Evolutionary conservation across 2,797 vertebrate genomes (phyloP).

Genomic region (Silurus aristotelis): DNA sequence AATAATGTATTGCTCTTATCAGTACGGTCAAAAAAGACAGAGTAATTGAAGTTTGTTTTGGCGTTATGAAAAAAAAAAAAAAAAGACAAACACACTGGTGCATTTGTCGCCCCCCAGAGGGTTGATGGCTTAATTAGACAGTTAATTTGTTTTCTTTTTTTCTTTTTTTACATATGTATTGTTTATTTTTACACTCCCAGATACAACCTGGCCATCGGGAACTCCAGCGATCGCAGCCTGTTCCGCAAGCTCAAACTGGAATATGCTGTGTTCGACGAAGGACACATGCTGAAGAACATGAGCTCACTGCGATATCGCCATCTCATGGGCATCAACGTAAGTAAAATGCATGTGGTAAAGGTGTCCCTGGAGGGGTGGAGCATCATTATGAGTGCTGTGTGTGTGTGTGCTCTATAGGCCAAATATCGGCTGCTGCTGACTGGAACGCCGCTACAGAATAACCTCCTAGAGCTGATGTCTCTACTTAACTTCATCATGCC

Average conservation of each 20-base stretch:
- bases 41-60: no score
- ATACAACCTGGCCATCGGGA: conserved; percentile 83
- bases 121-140: no score
- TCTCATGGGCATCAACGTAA: conserved; percentile 83
- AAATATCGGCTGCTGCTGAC: conserved; percentile 82
- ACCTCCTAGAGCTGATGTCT: conserved; percentile 85
- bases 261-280: conserved; percentile 82
- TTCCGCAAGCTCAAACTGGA: conserved; percentile 80
- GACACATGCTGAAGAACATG: conserved; percentile 85
- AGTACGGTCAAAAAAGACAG: no score
- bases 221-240: conserved; percentile 78
- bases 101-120: no score
- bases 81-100: no score
- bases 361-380: not conserved
- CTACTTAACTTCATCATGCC: conserved; percentile 89
- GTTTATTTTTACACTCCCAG: conserved; percentile 60
- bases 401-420: conserved; percentile 68
- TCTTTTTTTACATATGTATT: not conserved
- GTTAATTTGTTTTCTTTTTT: no score
- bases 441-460: conserved; percentile 86
- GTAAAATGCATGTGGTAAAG: conserved; percentile 34
- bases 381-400: not conserved
- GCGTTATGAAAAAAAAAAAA: no score
- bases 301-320: conserved; percentile 79
- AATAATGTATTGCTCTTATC: no score